phyloP scores from a whole-genome alignment of 2,888 invertebrate species.

The Ctena decussata region DNA sequence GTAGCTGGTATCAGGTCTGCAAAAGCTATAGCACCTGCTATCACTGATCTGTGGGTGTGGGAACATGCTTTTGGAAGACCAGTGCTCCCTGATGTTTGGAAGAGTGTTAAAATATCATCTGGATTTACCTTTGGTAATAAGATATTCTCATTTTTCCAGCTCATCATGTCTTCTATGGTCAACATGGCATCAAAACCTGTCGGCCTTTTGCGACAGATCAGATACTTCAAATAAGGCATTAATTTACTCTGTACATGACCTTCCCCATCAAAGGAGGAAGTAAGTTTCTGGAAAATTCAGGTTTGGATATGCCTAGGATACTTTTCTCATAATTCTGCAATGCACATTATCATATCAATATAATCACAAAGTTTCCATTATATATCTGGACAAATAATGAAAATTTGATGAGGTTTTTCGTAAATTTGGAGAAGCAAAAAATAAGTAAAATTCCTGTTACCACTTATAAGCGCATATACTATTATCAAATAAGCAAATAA shows the following conservation, averaged over 20 bases:
- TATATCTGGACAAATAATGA: no score
- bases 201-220: background rate
- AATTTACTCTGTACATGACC: slow-evolving; percentile 14
- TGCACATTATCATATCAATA: no score
- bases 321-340: no score
- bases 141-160: background rate
- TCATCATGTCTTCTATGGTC: background rate
- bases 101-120: slow-evolving; percentile 14
- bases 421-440: no score
- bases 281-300: background rate
- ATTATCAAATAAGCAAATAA: no score
- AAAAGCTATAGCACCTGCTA: background rate
- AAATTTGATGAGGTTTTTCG: no score
- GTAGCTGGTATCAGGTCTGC: background rate
- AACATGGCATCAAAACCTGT: background rate
- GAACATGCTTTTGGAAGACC: slow-evolving; percentile 24
- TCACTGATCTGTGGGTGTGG: background rate
- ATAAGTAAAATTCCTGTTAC: no score
- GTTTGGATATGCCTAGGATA: no score
- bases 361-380: no score
- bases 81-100: slow-evolving; percentile 47
- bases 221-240: slow-evolving; percentile 35
- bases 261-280: background rate
- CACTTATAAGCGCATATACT: no score
- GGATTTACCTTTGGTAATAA: slow-evolving; percentile 1